These are phyloP conservation scores for Rhabdornis inornatus DNA, from an alignment of 2,113 vertebrate genomes.

Conservation along the genomic window DNA sequence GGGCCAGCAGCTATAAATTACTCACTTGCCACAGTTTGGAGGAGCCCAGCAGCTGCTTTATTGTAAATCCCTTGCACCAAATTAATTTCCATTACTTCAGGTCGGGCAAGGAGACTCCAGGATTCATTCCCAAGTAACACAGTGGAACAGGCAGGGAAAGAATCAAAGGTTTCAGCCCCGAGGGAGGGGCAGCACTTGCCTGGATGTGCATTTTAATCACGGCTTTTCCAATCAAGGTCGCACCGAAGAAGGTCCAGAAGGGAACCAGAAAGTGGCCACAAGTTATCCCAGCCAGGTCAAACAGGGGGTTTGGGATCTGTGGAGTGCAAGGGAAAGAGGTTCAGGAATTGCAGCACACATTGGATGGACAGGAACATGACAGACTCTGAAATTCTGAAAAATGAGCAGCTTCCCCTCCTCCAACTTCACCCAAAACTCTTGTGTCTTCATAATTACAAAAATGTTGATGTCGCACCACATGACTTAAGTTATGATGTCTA, in stretches of 20 bases:
- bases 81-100: constrained; percentile 24
- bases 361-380: background rate
- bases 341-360: background rate
- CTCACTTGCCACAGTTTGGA: background rate
- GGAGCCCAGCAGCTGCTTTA: constrained; percentile 6
- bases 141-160: background rate
- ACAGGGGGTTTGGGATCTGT: constrained; percentile 90
- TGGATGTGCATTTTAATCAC: constrained; percentile 98
- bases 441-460: background rate
- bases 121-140: background rate
- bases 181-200: constrained; percentile 73
- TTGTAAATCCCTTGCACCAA: constrained; percentile 33
- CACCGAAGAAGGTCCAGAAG: constrained; percentile 97
- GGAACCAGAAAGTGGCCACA: constrained; percentile 91
- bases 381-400: background rate
- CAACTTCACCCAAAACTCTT: background rate
- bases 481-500: background rate
- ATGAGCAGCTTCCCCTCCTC: background rate
- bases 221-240: constrained; percentile 94
- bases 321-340: background rate
- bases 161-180: background rate
- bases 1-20: constrained; percentile 48
- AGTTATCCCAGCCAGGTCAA: constrained; percentile 94
- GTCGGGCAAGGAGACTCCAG: constrained; percentile 17
- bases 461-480: background rate